Base-by-base conservation (phyloP, 2,113 vertebrate species). In the Mugil cephalus region DNA sequence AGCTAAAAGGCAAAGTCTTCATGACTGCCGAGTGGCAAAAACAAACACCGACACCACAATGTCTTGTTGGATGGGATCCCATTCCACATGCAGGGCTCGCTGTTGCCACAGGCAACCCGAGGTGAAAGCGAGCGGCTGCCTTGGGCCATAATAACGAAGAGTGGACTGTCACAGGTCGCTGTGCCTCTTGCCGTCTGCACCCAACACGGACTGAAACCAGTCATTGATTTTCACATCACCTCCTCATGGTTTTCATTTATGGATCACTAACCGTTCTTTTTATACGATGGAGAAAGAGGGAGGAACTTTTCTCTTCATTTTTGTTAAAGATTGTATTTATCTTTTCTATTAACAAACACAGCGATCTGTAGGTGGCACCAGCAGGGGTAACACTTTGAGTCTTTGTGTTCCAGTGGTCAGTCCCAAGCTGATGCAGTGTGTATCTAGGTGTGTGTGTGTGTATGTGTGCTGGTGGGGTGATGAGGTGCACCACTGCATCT, bases 81-180 rank as follows among this genome's bases (percentile, higher is more conserved):
- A 43, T 69, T 72, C 50, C 15, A 15, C 54, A 70, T 74, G 67
- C 78, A 17, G 63, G 39, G 15, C 55, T 67, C 47, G 53, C 10
- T 47, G 46, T 45, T 64, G 78, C 80, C 64, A 18, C 54, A 14
- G 78, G 83, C 77, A 42, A 63, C 54, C 8, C n/a, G 15, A 52
- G 40, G 74, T 55, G 59, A 13, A 68, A 56, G 77, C 17, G 65
- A 71, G 63, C 0, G 11, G 45, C 58, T 43, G 86, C 80, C 74
- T 60, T 62, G 68, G 64, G 78, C 67, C 36, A 69, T 17, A 38
- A 64, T 42, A 70, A 77, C 52, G 75, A 77, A 61, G 19, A 11
- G 61, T 60, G 69, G 55, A 64, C 60, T 21, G 58, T 56, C 48
- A 14, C 13, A 86, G 53, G 54, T 76, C 74, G 58, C 14, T 0